Evolutionary conservation across 2,888 invertebrate genomes (phyloP).

Genomic region (Mechanitis mazaeus): DNA sequence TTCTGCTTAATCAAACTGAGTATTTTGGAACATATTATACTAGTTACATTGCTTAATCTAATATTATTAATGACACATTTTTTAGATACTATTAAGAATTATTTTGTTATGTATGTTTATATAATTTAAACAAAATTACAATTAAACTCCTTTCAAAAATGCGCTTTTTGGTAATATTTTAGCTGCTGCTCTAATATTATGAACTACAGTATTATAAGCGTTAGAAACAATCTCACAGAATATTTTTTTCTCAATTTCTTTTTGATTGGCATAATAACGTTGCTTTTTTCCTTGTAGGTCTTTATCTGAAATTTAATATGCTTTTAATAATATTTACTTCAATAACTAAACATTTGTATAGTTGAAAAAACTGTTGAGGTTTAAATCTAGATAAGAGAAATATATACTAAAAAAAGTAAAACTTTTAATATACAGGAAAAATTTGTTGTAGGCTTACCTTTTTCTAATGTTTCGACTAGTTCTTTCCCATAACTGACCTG

Average conservation of each 20-base stretch:
- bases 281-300: conserved; percentile 33
- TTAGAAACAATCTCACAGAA: conserved; percentile 45
- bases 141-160: conserved; percentile 51
- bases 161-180: conserved; percentile 48
- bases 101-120: neutral
- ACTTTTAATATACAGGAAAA: too few relatives aligned
- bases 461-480: conserved; percentile 35
- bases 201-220: conserved; percentile 49
- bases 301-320: conserved; percentile 39
- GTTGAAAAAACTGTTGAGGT: too few relatives aligned
- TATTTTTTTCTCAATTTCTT: conserved; percentile 35
- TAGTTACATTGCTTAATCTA: too few relatives aligned
- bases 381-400: too few relatives aligned
- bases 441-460: conserved; percentile 34
- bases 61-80: too few relatives aligned
- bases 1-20: too few relatives aligned
- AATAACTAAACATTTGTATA: too few relatives aligned
- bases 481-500: conserved; percentile 36
- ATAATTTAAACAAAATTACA: neutral
- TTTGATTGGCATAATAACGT: conserved; percentile 33
- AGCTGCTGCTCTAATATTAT: conserved; percentile 55
- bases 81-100: neutral
- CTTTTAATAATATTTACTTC: too few relatives aligned
- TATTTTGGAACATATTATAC: too few relatives aligned
- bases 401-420: too few relatives aligned